Evolutionary conservation across 1,140 invertebrate genomes (phyloP), one percentile per base, ranked within the genome.

Genomic region (Metopolophium dirhodum): DNA sequence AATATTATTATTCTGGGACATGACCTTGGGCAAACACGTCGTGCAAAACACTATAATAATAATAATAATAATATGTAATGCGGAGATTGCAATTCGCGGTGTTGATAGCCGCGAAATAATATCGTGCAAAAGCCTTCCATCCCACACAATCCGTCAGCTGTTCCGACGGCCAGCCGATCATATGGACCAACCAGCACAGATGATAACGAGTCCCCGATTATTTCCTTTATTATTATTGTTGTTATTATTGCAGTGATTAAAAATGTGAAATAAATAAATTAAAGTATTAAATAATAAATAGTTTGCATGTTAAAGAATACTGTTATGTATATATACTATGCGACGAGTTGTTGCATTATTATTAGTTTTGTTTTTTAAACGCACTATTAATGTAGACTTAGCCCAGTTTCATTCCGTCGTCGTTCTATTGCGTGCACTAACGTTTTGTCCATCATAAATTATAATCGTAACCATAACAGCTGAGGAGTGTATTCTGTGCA

Each of bases 221-320:
- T 77, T 85, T 85, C 37, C 83, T 85, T 85, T 85, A 45, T 85
- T 85, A 45, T 85, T 85, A 45, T 85, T 85, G 83, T 85, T 85
- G 83, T 85, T 85, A 23, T 85, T 85, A 45, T n/a, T 77, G 61
- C 61, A 77, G 61, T 77, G 61, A 77, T 77, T 77, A 77, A 77
- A 77, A 77, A 77, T 77, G n/a, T 77, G 61, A 77, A 68, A 77
- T n/a, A 68, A 68, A 68, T 68, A 77, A 77, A 77, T 77, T 68
- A n/a, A n/a, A n/a, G 14, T 77, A 68, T 68, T 68, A 68, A 68
- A 68, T n/a, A 18, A 30, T 35, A 68, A 68, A 68, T n/a, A 18
- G 61, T 35, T 77, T n/a, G n/a, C 14, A 77, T 77, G 61, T 77
- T 7, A 14, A n/a, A 68, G 30, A 68, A n/a, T 68, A 41, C 45